Percentiles rank a stretch among this genome's conserved stretches.
phyloP scores from a whole-genome alignment of 2,113 vertebrate genomes.

The Barbus barbus region DNA sequence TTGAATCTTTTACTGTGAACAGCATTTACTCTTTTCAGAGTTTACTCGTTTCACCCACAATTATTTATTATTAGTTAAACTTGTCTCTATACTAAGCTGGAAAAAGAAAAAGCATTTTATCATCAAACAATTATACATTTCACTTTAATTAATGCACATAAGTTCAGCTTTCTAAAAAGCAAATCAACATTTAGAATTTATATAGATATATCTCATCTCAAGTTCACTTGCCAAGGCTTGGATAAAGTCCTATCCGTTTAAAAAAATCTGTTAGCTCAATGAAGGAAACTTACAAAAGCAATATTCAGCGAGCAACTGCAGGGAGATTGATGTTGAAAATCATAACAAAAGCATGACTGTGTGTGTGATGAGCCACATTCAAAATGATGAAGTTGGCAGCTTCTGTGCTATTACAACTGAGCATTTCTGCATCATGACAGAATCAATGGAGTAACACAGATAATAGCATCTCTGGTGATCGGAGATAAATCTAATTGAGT shows the following conservation, averaged over 20 bases:
- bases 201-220: not conserved
- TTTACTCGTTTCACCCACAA: not conserved
- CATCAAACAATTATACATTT: not conserved
- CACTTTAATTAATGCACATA: not conserved
- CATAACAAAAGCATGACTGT: not conserved
- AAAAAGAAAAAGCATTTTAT: not conserved
- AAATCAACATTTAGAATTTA: not conserved
- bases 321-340: not conserved
- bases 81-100: not conserved
- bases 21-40: not conserved
- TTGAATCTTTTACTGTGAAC: not conserved
- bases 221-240: not conserved
- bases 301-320: not conserved
- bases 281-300: not conserved
- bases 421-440: not conserved
- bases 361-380: not conserved
- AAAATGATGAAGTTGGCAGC: constrained; percentile 6
- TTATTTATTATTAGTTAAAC: not conserved
- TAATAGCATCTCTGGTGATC: constrained; percentile 38
- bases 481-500: constrained; percentile 29
- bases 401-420: not conserved
- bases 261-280: not conserved
- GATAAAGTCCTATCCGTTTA: not conserved
- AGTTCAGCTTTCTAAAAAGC: not conserved
- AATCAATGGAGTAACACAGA: constrained; percentile 35